phyloP scores from a whole-genome alignment of 2,888 invertebrate species.

The Polydrusus tereticollis region DNA sequence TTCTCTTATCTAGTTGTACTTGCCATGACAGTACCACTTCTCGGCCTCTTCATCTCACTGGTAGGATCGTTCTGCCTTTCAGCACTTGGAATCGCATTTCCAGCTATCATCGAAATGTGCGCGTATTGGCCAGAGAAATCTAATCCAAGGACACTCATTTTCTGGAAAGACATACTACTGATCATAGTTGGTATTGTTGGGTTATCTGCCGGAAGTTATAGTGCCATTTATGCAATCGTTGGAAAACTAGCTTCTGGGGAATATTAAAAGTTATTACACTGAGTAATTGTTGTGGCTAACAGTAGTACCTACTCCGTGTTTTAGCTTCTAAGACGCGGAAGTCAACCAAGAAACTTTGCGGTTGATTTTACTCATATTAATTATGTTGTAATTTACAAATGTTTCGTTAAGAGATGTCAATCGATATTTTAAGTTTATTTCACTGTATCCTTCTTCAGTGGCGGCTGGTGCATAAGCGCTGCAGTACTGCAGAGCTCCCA shows the following conservation, averaged over 20 bases:
- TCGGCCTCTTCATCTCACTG: conserved; percentile 81
- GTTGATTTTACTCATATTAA: too few relatives aligned
- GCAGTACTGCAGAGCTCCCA: too few relatives aligned
- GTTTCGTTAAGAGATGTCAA: too few relatives aligned
- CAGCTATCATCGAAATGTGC: conserved; percentile 81
- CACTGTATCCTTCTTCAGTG: too few relatives aligned
- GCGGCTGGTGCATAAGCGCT: too few relatives aligned
- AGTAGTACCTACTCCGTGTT: too few relatives aligned
- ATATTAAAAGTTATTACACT: conserved; percentile 32
- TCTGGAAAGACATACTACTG: conserved; percentile 69
- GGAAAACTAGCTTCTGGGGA: conserved; percentile 52
- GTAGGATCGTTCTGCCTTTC: conserved; percentile 82
- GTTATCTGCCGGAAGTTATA: conserved; percentile 72
- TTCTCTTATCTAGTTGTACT: conserved; percentile 74
- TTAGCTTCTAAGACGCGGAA: too few relatives aligned
- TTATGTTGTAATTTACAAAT: too few relatives aligned
- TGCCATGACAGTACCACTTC: conserved; percentile 77
- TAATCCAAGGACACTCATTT: conserved; percentile 67
- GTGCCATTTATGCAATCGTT: conserved; percentile 70
- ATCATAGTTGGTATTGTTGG: conserved; percentile 70
- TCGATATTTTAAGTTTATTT: too few relatives aligned
- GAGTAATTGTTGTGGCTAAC: too few relatives aligned
- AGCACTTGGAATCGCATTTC: conserved; percentile 80
- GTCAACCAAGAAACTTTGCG: too few relatives aligned
- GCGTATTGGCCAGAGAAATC: conserved; percentile 76